A percentile compares a stretch with the other conserved stretches of the same genome.
phyloP scores from a whole-genome alignment of 2,888 invertebrate genomes.

The Lottia gigantea region DNA sequence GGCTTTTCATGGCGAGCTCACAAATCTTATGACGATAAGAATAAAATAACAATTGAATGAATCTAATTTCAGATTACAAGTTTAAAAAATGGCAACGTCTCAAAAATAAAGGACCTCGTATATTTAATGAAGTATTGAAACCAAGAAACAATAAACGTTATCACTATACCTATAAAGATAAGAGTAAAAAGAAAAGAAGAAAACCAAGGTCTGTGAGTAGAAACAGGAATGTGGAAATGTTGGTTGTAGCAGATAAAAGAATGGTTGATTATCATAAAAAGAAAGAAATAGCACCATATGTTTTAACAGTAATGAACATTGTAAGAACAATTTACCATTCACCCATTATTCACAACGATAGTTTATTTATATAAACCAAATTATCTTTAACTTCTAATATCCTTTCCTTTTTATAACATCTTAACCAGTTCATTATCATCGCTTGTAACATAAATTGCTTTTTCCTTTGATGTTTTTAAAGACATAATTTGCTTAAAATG shows the following conservation, averaged over 20 bases:
- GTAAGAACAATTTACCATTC: conserved; percentile 69
- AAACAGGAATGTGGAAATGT: conserved; percentile 61
- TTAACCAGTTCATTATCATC: too few species aligned
- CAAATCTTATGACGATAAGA: too few species aligned
- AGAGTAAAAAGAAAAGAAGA: conserved; percentile 17
- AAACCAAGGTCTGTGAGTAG: conserved; percentile 31
- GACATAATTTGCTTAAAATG: too few species aligned
- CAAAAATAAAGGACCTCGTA: conserved; percentile 28
- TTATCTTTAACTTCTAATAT: too few species aligned
- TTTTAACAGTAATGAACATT: conserved; percentile 93
- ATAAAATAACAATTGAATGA: background rate
- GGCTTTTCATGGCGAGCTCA: too few species aligned
- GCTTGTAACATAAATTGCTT: too few species aligned
- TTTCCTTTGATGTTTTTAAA: too few species aligned
- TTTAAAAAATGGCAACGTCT: conserved; percentile 29
- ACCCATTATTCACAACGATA: background rate
- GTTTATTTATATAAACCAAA: background rate
- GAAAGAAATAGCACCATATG: conserved; percentile 78
- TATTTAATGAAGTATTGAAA: conserved; percentile 33
- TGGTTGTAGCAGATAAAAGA: conserved; percentile 63
- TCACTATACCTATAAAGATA: background rate
- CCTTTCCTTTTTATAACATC: too few species aligned
- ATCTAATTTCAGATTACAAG: conserved; percentile 25
- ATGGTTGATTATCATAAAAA: conserved; percentile 62
- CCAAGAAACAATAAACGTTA: conserved; percentile 14